Evolutionary conservation across 1,140 invertebrate species (phyloP).

Genomic region (Euwallacea similis): DNA sequence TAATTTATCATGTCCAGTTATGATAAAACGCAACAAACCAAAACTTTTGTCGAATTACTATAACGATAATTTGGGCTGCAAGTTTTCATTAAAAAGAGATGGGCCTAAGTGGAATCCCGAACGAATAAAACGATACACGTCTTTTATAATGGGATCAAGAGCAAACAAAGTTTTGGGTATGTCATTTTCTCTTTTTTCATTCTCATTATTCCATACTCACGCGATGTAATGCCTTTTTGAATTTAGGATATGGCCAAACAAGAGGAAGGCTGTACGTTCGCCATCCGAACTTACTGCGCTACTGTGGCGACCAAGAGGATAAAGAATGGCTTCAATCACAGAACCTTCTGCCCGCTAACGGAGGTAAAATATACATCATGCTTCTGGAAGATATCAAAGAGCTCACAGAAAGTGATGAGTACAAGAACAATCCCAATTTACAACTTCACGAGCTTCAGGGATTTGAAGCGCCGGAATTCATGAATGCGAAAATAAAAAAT

Average conservation of each 20-base stretch:
- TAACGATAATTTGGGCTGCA: constrained; percentile 44
- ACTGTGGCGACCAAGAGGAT: constrained; percentile 78
- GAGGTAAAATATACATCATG: constrained; percentile 78
- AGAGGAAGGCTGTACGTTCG: constrained; percentile 74
- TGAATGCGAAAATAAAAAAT: constrained; percentile 70
- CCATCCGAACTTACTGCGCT: constrained; percentile 72
- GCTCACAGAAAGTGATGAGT: constrained; percentile 70
- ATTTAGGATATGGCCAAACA: constrained; percentile 69
- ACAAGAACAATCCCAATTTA: constrained; percentile 68
- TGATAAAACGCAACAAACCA: constrained; percentile 16
- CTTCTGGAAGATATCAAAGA: constrained; percentile 80
- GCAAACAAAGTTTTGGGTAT: constrained; percentile 66
- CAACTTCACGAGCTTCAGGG: constrained; percentile 69
- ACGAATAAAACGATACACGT: constrained; percentile 66
- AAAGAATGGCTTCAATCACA: constrained; percentile 80
- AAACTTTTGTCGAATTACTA: constrained; percentile 26
- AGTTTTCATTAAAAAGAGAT: constrained; percentile 51
- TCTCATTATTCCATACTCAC: not conserved
- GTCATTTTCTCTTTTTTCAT: not conserved
- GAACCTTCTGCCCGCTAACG: constrained; percentile 73
- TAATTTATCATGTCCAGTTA: not conserved
- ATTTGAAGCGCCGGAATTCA: constrained; percentile 72
- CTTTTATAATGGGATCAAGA: constrained; percentile 81
- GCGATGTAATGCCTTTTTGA: not conserved
- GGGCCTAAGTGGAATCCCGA: constrained; percentile 73